phyloP scores from a whole-genome alignment of 2,888 invertebrate genomes.

The Polydrusus tereticollis region DNA sequence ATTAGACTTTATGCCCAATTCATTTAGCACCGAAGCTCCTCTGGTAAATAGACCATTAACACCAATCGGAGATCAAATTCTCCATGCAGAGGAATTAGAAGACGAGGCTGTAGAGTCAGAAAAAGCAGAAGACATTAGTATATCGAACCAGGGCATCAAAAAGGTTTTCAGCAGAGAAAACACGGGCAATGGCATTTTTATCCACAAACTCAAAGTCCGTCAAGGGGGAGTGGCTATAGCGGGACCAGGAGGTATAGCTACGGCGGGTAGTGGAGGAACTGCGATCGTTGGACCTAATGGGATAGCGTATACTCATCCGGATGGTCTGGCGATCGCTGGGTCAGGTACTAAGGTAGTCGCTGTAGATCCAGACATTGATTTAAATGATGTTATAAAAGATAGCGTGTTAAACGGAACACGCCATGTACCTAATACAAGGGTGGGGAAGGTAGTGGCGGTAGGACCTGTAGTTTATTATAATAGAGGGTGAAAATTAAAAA shows the following conservation, averaged over 20 bases:
- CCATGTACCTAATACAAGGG: constrained; percentile 66
- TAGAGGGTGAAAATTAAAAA: constrained; percentile 56
- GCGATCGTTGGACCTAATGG: constrained; percentile 86
- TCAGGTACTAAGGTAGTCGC: constrained; percentile 80
- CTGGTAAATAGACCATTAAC: constrained; percentile 42
- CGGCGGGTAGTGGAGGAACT: constrained; percentile 83
- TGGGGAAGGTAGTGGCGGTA: constrained; percentile 79
- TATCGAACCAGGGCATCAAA: constrained; percentile 58
- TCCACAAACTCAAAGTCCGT: constrained; percentile 77
- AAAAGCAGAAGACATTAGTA: constrained; percentile 56
- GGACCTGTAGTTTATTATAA: constrained; percentile 81
- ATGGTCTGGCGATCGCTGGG: constrained; percentile 82
- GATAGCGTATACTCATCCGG: constrained; percentile 80
- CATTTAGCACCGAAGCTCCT: background rate
- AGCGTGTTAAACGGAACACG: constrained; percentile 58
- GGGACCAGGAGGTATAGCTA: constrained; percentile 85
- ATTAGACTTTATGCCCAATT: constrained; percentile 16
- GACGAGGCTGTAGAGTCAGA: constrained; percentile 53
- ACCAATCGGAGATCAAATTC: constrained; percentile 52
- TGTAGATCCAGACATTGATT: constrained; percentile 73
- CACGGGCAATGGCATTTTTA: constrained; percentile 75
- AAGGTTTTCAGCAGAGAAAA: constrained; percentile 63
- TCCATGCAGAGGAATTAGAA: constrained; percentile 54
- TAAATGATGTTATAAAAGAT: constrained; percentile 69
- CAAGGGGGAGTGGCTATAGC: constrained; percentile 85